A percentile compares a stretch with the other conserved stretches of the same genome.
Evolutionary conservation across 2,888 invertebrate genomes (phyloP).

Genomic region (Mamestra brassicae): DNA sequence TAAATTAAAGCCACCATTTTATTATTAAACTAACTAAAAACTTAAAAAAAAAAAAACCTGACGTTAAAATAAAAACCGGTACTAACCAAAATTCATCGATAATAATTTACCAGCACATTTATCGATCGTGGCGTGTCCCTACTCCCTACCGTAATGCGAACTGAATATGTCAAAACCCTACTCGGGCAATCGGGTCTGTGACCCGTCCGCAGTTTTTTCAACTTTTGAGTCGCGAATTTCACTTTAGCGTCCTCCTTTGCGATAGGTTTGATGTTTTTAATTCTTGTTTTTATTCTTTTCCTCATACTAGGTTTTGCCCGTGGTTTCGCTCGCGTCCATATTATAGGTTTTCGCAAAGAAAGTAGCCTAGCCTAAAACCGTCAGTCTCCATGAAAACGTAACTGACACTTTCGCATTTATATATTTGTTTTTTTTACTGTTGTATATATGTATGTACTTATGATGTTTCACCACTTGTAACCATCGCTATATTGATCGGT

Average conservation of each 20-base stretch:
- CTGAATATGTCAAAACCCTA: conserved; percentile 53
- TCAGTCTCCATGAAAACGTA: no score
- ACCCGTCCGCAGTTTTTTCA: conserved; percentile 62
- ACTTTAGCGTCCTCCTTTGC: conserved; percentile 27
- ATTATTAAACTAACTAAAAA: neutral
- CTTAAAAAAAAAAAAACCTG: neutral
- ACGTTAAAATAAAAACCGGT: neutral
- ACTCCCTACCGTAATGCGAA: conserved; percentile 51
- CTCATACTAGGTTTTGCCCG: no score
- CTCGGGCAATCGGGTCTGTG: conserved; percentile 48
- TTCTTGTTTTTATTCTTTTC: neutral
- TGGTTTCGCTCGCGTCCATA: no score
- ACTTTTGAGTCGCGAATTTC: conserved; percentile 49
- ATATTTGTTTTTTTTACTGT: no score
- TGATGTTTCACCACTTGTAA: no score
- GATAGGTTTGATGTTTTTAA: conserved; percentile 15
- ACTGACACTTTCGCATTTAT: no score
- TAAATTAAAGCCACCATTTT: neutral
- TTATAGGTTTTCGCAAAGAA: no score
- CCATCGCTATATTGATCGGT: no score
- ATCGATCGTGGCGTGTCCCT: conserved; percentile 48
- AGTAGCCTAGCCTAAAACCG: no score
- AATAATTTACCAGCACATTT: conserved; percentile 44
- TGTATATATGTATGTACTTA: no score
- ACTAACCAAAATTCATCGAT: conserved; percentile 44